Base-by-base conservation (phyloP, 35 echinoderm and acorn worm genomes). In the Ptychodera flava region DNA sequence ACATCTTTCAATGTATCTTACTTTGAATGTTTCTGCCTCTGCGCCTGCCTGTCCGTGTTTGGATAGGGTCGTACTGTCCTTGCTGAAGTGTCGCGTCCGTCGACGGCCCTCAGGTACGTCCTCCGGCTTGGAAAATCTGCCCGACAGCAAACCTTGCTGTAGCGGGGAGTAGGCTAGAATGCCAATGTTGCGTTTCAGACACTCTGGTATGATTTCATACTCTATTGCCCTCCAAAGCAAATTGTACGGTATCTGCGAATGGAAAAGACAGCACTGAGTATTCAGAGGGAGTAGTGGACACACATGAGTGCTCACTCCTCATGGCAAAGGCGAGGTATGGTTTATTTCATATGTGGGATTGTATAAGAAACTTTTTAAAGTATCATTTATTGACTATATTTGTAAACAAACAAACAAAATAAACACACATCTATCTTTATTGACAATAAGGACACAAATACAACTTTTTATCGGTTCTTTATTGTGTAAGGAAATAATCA, bases 161-260 rank as follows among this genome's bases (percentile, higher is more conserved):
- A 90, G 88, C 27, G 88, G 88, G 16, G 88, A 90, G 78, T 90
- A 90, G 0, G 88, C 88, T 32, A 90, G 82, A 28, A 90, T 82
- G 29, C 80, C 78, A 1, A 78, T 83, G 82, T 83, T 83, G 36
- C 36, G 52, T 6, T 84, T 30, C 16, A 76, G 28, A 36, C 81
- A 84, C 27, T 38, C 77, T 77, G 30, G 81, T 10, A 90, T 30
- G 32, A 90, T 85, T 1, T 90, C 35, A 35, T 29, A 90, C 64
- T 90, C 88, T 36, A 90, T 78, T 27, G 88, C 38, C 32, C 82
- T 30, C 38, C 78, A 90, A 12, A 90, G 38, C 15, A 90, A 76
- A 53, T 84, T 90, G 33, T 90, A 90, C n/a, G 88, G 78, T 6
- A 90, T 34, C 88, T 90, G n/a, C 45, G 38, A 33, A 1, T 36